These are phyloP conservation scores for Neoarius graeffei DNA, from an alignment of 2,113 vertebrate genomes.

Conservation along the genomic window DNA sequence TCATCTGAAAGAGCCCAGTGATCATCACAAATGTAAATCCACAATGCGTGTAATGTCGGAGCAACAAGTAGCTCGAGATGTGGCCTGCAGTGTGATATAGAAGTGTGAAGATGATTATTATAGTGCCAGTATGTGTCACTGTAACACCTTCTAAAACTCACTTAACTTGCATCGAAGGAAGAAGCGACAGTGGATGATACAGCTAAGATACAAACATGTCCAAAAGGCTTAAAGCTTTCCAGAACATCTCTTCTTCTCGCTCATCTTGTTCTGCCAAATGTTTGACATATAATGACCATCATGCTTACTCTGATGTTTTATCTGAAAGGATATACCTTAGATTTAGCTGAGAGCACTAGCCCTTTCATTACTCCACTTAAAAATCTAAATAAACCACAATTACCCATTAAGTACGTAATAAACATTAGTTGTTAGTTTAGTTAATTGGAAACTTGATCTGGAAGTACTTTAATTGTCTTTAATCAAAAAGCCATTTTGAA, in stretches of 20 bases:
- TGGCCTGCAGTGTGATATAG: not conserved
- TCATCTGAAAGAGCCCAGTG: conserved; percentile 16
- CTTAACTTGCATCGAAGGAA: not conserved
- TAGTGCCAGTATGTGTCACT: not conserved
- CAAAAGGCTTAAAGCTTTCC: not conserved
- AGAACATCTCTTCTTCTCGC: no score
- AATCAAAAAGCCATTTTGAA: not conserved
- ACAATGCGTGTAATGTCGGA: not conserved
- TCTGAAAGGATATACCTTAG: not conserved
- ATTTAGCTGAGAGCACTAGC: not conserved
- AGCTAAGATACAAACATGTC: not conserved
- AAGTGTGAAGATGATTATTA: not conserved
- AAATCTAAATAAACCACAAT: not conserved
- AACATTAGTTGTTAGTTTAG: conserved; percentile 3
- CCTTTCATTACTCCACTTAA: not conserved
- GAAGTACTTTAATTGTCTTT: conserved; percentile 15
- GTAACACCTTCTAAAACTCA: not conserved
- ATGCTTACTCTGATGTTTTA: not conserved
- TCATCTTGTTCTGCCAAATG: not conserved
- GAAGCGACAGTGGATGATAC: not conserved
- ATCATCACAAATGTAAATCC: conserved; percentile 8
- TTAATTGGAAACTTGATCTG: conserved; percentile 18
- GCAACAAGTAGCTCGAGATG: conserved; percentile 3
- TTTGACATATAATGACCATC: not conserved
- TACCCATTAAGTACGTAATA: not conserved